phyloP scores from a whole-genome alignment of 2,888 invertebrate genomes.

The Drosophila neonasuta region DNA sequence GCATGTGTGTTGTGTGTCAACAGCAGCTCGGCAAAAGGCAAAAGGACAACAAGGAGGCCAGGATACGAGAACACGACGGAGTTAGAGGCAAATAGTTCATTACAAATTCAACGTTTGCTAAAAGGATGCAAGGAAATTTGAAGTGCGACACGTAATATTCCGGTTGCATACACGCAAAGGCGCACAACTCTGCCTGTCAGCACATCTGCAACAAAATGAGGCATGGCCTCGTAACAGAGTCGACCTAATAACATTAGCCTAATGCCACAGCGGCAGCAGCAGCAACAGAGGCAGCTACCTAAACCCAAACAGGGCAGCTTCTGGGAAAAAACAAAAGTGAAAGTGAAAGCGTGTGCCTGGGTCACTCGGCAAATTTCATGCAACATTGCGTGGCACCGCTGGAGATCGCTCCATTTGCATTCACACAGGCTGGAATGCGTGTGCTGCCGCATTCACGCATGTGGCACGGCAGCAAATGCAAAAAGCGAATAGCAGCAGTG shows the following conservation, averaged over 20 bases:
- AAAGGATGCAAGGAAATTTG: constrained; percentile 76
- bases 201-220: constrained; percentile 72
- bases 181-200: constrained; percentile 54
- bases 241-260: constrained; percentile 69
- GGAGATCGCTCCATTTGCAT: constrained; percentile 57
- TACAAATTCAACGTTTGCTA: constrained; percentile 35
- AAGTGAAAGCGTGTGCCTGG: constrained; percentile 73
- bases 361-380: constrained; percentile 66
- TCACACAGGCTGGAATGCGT: constrained; percentile 24
- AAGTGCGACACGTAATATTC: constrained; percentile 76
- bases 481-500: constrained; percentile 29
- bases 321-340: constrained; percentile 27
- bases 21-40: constrained; percentile 36
- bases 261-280: constrained; percentile 39
- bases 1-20: constrained; percentile 51
- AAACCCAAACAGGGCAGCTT: constrained; percentile 50
- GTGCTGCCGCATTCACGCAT: constrained; percentile 18
- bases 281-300: constrained; percentile 49
- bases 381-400: constrained; percentile 66
- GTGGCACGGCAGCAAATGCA: constrained; percentile 24
- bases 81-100: constrained; percentile 5
- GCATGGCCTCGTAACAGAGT: constrained; percentile 46
- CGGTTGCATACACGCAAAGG: constrained; percentile 48
- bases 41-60: constrained; percentile 10
- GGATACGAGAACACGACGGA: background rate